Conservation (phyloP, 2,888 invertebrate species). For the Axea sp. region DNA sequence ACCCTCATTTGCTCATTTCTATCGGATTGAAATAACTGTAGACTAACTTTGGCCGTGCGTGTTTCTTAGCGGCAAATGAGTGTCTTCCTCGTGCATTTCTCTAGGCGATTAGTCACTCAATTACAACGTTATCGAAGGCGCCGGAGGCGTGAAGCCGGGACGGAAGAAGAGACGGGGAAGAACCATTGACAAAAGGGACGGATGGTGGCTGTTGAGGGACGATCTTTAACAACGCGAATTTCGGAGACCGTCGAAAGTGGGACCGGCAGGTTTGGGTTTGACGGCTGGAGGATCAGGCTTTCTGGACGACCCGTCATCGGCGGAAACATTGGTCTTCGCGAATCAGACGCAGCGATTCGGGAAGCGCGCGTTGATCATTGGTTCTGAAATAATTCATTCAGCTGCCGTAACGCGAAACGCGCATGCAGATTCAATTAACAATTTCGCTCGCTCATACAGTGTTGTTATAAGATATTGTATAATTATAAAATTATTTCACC, state of each 20-base stretch:
- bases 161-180: constrained; percentile 1
- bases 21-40: constrained; percentile 57
- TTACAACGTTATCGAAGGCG: constrained; percentile 60
- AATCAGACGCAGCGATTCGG: no score
- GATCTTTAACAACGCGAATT: no score
- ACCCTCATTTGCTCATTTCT: constrained; percentile 55
- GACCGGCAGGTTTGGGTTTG: no score
- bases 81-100: constrained; percentile 56
- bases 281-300: no score
- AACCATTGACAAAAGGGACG: background rate
- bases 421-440: constrained; percentile 11
- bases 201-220: no score
- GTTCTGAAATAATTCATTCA: background rate
- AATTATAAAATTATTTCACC: constrained; percentile 31
- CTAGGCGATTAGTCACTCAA: constrained; percentile 59
- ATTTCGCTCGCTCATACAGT: constrained; percentile 6
- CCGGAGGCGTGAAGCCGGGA: constrained; percentile 33
- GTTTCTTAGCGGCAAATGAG: constrained; percentile 44
- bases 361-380: no score
- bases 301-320: no score
- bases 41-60: constrained; percentile 44
- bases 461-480: constrained; percentile 29
- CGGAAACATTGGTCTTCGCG: no score
- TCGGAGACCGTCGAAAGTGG: no score
- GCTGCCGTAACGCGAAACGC: background rate